Conservation (phyloP, 1,140 invertebrate genomes). For the Scaptomyza pallida region DNA sequence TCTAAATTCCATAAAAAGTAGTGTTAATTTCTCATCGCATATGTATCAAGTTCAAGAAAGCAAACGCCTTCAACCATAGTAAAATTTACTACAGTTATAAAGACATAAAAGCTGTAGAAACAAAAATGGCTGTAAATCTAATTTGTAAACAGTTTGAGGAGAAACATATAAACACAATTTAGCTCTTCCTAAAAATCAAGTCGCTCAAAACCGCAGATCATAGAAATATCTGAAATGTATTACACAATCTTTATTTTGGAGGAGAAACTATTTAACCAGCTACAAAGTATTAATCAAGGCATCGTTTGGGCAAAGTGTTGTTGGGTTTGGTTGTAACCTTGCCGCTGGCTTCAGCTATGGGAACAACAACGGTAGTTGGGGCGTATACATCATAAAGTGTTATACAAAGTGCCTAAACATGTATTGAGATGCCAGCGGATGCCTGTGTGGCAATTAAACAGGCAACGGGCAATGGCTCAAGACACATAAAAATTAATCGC, state of each 20-base stretch:
- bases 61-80: slow-evolving; percentile 6
- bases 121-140: not conserved
- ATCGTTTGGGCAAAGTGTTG: slow-evolving; percentile 10
- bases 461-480: slow-evolving; percentile 47
- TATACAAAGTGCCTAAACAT: slow-evolving; percentile 80
- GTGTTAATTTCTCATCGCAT: not conserved
- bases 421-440: slow-evolving; percentile 75
- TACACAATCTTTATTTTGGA: slow-evolving; percentile 6
- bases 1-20: not conserved
- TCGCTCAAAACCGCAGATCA: not conserved
- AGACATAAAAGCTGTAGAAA: slow-evolving; percentile 17
- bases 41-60: not conserved
- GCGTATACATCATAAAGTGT: slow-evolving; percentile 77
- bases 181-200: not conserved
- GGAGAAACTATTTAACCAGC: slow-evolving; percentile 28
- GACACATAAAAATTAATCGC: slow-evolving; percentile 75
- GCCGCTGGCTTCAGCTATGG: slow-evolving; percentile 19
- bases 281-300: slow-evolving; percentile 16
- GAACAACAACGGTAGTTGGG: slow-evolving; percentile 70
- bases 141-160: slow-evolving; percentile 5
- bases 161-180: not conserved
- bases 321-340: slow-evolving; percentile 17
- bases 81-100: slow-evolving; percentile 19
- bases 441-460: slow-evolving; percentile 73
- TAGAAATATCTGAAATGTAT: slow-evolving; percentile 5